Conservation (phyloP, 2,113 vertebrate genomes). For the Mungos mungo region DNA sequence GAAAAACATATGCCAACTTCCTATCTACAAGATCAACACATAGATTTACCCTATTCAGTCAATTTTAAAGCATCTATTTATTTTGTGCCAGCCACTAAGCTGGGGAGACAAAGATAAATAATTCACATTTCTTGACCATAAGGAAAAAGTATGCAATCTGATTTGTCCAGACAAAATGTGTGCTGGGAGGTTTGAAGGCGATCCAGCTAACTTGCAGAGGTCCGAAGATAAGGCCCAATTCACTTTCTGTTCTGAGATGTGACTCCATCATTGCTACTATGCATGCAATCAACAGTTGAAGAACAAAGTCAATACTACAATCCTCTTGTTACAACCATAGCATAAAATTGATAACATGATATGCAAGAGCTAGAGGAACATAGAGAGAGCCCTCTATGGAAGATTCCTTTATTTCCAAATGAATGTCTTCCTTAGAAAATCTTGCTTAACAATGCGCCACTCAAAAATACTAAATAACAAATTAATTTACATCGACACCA, state of each 20-base stretch:
- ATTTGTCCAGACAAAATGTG: neutral
- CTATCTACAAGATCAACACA: neutral
- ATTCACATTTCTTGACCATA: conserved; percentile 23
- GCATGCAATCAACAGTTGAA: neutral
- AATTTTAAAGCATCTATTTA: neutral
- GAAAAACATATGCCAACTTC: neutral
- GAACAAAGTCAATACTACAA: neutral
- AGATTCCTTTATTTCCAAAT: neutral
- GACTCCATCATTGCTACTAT: neutral
- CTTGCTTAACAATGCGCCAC: neutral
- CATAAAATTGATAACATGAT: neutral
- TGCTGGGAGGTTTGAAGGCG: neutral
- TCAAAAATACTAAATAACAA: neutral
- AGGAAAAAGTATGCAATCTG: neutral
- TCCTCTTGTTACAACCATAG: neutral
- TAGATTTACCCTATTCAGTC: neutral
- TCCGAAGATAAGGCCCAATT: neutral
- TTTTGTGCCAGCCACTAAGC: neutral
- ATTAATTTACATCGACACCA: neutral
- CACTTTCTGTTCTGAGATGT: neutral
- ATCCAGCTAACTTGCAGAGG: neutral
- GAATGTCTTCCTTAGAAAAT: neutral
- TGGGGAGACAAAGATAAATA: neutral
- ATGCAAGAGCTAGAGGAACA: neutral
- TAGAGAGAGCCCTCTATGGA: neutral